A percentile compares a stretch with the other conserved stretches of the same genome.
phyloP scores from a whole-genome alignment of 2,797 vertebrate genomes.

The Orientallactaga sibirica region DNA sequence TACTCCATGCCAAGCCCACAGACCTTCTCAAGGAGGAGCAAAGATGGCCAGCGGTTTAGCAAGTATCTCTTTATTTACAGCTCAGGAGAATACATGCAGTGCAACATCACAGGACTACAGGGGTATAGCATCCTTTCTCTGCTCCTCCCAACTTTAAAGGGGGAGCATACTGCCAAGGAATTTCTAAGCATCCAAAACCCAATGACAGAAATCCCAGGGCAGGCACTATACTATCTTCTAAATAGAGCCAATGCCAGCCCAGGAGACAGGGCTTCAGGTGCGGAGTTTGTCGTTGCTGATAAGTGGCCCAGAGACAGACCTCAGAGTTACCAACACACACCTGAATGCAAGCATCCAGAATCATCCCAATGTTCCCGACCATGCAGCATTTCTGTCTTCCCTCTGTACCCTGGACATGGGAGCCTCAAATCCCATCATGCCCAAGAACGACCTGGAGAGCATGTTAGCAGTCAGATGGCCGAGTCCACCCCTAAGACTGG shows the following conservation, averaged over 20 bases:
- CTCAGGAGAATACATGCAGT: conserved; percentile 84
- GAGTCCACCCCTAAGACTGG: background rate
- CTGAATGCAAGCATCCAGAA: background rate
- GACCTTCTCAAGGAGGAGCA: background rate
- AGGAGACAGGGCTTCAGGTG: background rate
- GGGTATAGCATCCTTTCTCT: conserved; percentile 48
- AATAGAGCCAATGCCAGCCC: background rate
- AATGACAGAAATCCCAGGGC: conserved; percentile 70
- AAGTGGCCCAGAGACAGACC: background rate
- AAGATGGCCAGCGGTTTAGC: background rate
- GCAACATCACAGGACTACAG: conserved; percentile 73
- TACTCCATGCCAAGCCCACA: background rate
- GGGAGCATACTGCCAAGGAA: conserved; percentile 74
- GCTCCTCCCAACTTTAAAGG: conserved; percentile 59
- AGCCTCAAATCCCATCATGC: background rate
- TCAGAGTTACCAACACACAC: background rate
- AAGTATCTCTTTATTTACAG: conserved; percentile 88
- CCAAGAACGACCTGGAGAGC: background rate
- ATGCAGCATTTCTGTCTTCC: background rate
- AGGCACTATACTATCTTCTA: background rate
- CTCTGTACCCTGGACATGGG: background rate
- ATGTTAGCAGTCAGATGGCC: background rate
- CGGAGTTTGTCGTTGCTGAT: too few relatives aligned
- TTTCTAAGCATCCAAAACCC: conserved; percentile 77
- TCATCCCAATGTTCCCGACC: background rate